Conservation (phyloP, 2,113 vertebrate species). For the Aviceda subcristata region DNA sequence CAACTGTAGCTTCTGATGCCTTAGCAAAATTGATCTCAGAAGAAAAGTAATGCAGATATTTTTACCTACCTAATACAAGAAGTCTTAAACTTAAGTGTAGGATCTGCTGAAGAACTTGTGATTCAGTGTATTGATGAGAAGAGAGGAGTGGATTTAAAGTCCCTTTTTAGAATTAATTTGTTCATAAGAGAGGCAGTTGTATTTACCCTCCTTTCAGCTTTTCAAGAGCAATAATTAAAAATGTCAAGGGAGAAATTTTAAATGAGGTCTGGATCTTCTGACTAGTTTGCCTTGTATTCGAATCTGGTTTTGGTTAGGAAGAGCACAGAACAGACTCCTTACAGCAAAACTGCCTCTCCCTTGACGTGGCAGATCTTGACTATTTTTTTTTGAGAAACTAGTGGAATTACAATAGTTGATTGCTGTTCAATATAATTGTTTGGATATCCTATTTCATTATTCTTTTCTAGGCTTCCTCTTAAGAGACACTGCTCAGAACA, state of each 20-base stretch:
- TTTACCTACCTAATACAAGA: background rate
- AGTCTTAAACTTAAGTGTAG: background rate
- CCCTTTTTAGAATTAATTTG: background rate
- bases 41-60: background rate
- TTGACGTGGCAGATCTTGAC: background rate
- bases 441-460: background rate
- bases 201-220: background rate
- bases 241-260: background rate
- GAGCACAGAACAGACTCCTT: background rate
- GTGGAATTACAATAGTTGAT: background rate
- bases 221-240: background rate
- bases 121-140: background rate
- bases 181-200: background rate
- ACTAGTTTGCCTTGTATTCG: background rate
- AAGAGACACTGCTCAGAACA: background rate
- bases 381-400: background rate
- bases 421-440: background rate
- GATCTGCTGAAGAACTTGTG: background rate
- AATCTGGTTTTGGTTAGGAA: background rate
- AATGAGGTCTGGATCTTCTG: background rate
- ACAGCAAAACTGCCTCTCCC: background rate
- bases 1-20: background rate
- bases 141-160: background rate
- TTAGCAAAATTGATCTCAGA: background rate
- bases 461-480: background rate